Conservation (phyloP, 1,140 invertebrate species). For the Trichonephila clavata region DNA sequence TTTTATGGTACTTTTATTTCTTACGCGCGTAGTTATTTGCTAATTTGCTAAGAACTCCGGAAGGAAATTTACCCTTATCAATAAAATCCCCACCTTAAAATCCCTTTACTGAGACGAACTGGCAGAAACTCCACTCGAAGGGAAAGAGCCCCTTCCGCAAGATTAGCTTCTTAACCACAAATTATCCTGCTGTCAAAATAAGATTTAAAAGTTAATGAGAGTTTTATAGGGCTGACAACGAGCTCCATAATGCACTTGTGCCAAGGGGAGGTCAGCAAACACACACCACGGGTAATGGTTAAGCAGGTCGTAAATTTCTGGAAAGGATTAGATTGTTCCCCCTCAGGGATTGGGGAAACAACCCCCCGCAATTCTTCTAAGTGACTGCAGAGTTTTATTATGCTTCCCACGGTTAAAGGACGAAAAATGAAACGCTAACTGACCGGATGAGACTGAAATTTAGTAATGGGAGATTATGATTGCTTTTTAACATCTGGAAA, state of each 20-base stretch:
- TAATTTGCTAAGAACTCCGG: too few relatives aligned
- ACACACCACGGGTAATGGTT: neutral
- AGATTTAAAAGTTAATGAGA: constrained; percentile 38
- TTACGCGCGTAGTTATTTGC: too few relatives aligned
- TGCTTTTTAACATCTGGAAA: neutral
- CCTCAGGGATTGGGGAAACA: neutral
- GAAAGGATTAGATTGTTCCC: neutral
- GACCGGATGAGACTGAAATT: too few relatives aligned
- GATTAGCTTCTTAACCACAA: constrained; percentile 21
- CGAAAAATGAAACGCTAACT: neutral
- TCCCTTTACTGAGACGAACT: neutral
- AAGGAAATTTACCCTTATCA: neutral
- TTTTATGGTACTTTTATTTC: too few relatives aligned
- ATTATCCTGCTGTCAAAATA: constrained; percentile 2
- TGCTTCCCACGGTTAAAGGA: neutral
- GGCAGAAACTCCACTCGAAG: neutral
- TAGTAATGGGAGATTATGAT: too few relatives aligned
- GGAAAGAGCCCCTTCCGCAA: neutral
- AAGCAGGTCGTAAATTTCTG: constrained; percentile 6
- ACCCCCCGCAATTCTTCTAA: neutral
- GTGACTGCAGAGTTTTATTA: neutral
- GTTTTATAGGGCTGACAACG: constrained; percentile 41
- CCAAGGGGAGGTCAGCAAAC: neutral
- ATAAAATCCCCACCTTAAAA: neutral
- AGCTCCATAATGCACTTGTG: neutral